Evolutionary conservation across 2,113 vertebrate genomes (phyloP).

Genomic region (Oceanodroma tethys): DNA sequence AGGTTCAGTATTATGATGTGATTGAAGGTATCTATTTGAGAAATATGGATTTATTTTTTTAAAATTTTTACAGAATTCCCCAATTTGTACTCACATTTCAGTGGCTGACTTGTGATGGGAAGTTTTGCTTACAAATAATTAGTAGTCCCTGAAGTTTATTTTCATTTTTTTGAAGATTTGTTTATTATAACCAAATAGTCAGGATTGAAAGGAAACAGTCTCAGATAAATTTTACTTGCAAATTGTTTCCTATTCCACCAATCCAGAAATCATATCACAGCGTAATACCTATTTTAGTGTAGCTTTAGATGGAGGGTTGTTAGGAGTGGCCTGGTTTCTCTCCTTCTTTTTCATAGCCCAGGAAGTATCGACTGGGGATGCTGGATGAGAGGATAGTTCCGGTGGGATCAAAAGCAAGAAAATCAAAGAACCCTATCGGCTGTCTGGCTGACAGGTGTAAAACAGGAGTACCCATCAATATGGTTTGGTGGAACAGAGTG

Average conservation of each 20-base stretch:
- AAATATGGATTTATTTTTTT: background rate
- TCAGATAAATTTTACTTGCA: slow-evolving; percentile 71
- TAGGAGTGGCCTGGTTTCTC: slow-evolving; percentile 82
- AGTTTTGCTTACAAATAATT: slow-evolving; percentile 6
- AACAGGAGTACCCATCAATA: slow-evolving; percentile 83
- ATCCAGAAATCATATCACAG: slow-evolving; percentile 19
- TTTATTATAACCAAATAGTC: background rate
- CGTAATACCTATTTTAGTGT: slow-evolving; percentile 49
- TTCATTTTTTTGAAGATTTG: background rate
- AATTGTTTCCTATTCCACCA: slow-evolving; percentile 72
- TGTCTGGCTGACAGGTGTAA: slow-evolving; percentile 84
- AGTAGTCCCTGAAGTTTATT: background rate
- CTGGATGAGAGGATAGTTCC: slow-evolving; percentile 84
- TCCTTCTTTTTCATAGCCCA: slow-evolving; percentile 83
- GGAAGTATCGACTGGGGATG: slow-evolving; percentile 83
- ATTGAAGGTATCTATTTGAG: slow-evolving; percentile 45
- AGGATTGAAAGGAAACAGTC: slow-evolving; percentile 58
- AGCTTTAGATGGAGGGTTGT: slow-evolving; percentile 73
- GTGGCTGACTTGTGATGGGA: slow-evolving; percentile 9
- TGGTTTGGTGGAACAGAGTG: slow-evolving; percentile 86
- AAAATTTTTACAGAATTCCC: background rate
- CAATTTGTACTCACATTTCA: background rate
- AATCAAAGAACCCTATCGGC: slow-evolving; percentile 82
- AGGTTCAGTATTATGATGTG: slow-evolving; percentile 7
- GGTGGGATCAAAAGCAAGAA: slow-evolving; percentile 81